Evolutionary conservation across 2,888 invertebrate genomes (phyloP).

Genomic region (Ceramica pisi): DNA sequence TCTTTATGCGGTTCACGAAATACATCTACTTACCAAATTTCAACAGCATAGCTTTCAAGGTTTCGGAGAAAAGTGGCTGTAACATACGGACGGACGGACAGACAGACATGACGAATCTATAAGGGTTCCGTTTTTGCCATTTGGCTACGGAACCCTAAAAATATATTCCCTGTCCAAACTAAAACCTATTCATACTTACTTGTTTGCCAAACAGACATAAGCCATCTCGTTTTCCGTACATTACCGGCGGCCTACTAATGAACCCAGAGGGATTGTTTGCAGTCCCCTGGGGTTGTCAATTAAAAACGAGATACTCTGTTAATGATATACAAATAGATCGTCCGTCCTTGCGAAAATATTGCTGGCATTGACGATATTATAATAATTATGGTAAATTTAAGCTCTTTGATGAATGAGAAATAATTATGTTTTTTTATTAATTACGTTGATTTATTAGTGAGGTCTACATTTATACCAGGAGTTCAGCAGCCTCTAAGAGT

Average conservation of each 20-base stretch:
- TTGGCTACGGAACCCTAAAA: no score
- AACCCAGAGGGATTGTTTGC: slow-evolving; percentile 43
- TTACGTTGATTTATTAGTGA: neutral
- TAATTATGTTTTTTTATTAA: slow-evolving; percentile 2
- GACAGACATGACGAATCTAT: no score
- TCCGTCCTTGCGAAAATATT: slow-evolving; percentile 28
- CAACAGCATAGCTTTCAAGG: no score
- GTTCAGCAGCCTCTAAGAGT: slow-evolving; percentile 11
- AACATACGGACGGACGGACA: no score
- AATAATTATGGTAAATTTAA: slow-evolving; percentile 18
- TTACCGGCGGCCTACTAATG: slow-evolving; percentile 49
- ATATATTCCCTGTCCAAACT: neutral
- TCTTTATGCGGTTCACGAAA: no score
- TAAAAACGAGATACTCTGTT: slow-evolving; percentile 54
- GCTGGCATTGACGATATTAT: slow-evolving; percentile 24
- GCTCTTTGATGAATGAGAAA: neutral
- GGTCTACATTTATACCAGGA: slow-evolving; percentile 19
- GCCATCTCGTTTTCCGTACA: slow-evolving; percentile 11
- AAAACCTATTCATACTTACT: neutral
- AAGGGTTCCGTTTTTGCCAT: no score
- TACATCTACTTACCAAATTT: no score
- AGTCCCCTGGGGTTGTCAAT: slow-evolving; percentile 52
- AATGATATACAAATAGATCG: slow-evolving; percentile 56
- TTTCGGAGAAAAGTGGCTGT: no score
- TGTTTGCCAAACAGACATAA: slow-evolving; percentile 1